A percentile compares a stretch with the other conserved stretches of the same genome.
phyloP scores from a whole-genome alignment of 2,888 invertebrate species.

The Craniophora ligustri region DNA sequence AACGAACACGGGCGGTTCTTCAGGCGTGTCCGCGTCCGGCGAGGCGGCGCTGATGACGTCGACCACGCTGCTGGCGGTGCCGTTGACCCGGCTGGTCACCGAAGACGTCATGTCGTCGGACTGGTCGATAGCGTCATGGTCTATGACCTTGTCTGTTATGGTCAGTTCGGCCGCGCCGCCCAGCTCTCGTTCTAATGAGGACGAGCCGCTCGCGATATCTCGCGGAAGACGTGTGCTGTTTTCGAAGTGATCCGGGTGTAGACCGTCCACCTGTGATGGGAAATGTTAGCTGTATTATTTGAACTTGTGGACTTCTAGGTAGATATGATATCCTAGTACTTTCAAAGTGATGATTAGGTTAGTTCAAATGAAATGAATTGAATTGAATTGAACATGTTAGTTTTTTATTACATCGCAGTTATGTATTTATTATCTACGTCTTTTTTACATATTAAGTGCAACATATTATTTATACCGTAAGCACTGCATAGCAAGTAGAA shows the following conservation, averaged over 20 bases:
- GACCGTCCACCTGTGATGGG: conserved; percentile 74
- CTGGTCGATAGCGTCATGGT: conserved; percentile 47
- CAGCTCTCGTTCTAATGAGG: conserved; percentile 81
- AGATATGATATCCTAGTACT: not conserved
- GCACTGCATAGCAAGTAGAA: too few species aligned
- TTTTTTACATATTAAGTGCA: too few species aligned
- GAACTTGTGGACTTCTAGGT: not conserved
- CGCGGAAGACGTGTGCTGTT: conserved; percentile 57
- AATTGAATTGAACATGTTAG: too few species aligned
- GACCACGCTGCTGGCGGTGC: conserved; percentile 15
- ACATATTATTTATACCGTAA: too few species aligned
- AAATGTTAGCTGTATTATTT: not conserved
- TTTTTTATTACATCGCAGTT: too few species aligned
- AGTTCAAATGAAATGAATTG: too few species aligned
- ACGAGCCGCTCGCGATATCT: conserved; percentile 76
- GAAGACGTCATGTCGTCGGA: conserved; percentile 11
- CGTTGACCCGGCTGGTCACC: conserved; percentile 17
- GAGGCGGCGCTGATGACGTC: conserved; percentile 22
- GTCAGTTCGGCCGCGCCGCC: conserved; percentile 38
- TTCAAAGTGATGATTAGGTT: not conserved
- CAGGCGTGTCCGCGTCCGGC: conserved; percentile 68
- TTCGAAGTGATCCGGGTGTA: conserved; percentile 78
- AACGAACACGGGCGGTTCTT: conserved; percentile 78
- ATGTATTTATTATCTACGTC: too few species aligned
- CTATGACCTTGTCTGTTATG: conserved; percentile 33